phyloP scores from a whole-genome alignment of 1,140 invertebrate species.

The Ctenoplectra terminalis region DNA sequence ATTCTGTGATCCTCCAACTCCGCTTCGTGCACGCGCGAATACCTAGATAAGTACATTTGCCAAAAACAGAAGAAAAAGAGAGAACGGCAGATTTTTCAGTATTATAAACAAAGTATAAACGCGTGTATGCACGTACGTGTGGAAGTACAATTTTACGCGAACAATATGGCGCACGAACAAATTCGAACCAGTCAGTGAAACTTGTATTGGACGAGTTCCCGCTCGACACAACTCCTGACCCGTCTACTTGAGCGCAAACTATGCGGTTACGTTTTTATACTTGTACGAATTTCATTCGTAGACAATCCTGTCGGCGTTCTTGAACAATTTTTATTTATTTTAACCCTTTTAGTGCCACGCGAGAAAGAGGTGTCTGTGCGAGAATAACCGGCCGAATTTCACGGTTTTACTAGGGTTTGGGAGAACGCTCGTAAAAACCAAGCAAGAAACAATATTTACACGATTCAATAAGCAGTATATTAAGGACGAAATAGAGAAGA shows the following conservation, averaged over 20 bases:
- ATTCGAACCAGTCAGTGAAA: slow-evolving; percentile 41
- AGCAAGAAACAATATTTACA: too few species aligned
- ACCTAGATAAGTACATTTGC: slow-evolving; percentile 9
- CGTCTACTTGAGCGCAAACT: background rate
- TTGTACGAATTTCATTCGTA: background rate
- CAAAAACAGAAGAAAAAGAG: background rate
- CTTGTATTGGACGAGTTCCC: background rate
- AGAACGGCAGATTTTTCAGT: slow-evolving; percentile 7
- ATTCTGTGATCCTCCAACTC: background rate
- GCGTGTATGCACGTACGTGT: background rate
- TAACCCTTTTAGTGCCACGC: too few species aligned
- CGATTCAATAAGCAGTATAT: too few species aligned
- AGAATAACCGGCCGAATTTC: too few species aligned
- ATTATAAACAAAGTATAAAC: slow-evolving; percentile 9
- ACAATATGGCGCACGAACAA: slow-evolving; percentile 47
- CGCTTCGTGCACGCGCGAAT: background rate
- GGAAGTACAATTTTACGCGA: slow-evolving; percentile 24
- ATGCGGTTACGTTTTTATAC: background rate
- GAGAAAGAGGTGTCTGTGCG: too few species aligned
- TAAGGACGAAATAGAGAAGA: too few species aligned
- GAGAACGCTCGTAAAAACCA: too few species aligned
- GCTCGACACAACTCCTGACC: background rate
- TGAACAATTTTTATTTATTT: too few species aligned
- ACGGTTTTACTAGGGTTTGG: too few species aligned
- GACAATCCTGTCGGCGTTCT: background rate